A percentile compares a stretch with the other conserved stretches of the same genome.
Conservation (phyloP, 1,140 invertebrate species). For the Papilio glaucus region DNA sequence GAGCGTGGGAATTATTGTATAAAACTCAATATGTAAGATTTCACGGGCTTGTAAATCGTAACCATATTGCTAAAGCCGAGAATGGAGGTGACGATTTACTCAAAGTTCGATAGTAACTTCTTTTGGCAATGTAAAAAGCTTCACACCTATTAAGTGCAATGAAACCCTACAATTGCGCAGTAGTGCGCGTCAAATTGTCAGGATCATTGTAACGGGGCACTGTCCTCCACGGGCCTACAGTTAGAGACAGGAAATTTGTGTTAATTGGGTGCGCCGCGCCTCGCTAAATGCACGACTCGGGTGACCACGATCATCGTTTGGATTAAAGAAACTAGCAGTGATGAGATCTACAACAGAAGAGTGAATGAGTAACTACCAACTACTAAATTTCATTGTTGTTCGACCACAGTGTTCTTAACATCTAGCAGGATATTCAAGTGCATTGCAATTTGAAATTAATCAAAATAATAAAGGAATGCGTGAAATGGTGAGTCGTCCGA, state of each 20-base stretch:
- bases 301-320: background rate
- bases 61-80: no score
- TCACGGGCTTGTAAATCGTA: slow-evolving; percentile 19
- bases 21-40: slow-evolving; percentile 1
- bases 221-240: slow-evolving; percentile 62
- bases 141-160: slow-evolving; percentile 20
- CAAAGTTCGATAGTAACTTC: slow-evolving; percentile 19
- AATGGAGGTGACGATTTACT: background rate
- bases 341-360: background rate
- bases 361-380: no score
- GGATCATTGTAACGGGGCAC: slow-evolving; percentile 51
- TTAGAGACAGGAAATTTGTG: slow-evolving; percentile 77
- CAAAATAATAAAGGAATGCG: no score
- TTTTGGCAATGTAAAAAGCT: slow-evolving; percentile 36
- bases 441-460: no score
- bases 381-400: no score
- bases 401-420: no score
- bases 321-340: slow-evolving; percentile 31
- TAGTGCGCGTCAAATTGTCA: slow-evolving; percentile 21
- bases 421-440: no score
- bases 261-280: slow-evolving; percentile 68
- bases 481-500: no score
- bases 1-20: background rate
- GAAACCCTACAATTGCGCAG: background rate
- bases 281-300: slow-evolving; percentile 75